Base-by-base conservation (phyloP, 2,113 vertebrate species). In the Oreocharis arfaki region DNA sequence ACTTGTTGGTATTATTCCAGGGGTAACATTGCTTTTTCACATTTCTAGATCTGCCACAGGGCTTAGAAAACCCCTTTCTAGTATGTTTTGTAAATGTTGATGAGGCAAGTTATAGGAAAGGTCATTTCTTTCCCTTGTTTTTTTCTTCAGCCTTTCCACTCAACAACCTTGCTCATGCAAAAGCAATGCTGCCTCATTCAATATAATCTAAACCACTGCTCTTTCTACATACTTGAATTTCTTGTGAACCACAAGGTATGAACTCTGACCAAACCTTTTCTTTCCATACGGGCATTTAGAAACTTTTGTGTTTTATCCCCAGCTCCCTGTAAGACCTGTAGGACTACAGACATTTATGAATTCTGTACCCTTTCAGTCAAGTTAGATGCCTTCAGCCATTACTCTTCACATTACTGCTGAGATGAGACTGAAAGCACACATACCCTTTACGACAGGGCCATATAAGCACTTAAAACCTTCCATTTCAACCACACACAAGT, bases 121-220 rank as follows among this genome's bases (percentile, higher is more conserved):
- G 19, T 59, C 27, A 56, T 0, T 2, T 22, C 7, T 32, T 46
- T 76, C 15, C 5, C 26, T 7, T 61, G 0, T 17, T 20, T 74
- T 42, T 74, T 84, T 37, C 2, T 70, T 79, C 63, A 83, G 6
- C 2, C 10, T 50, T 88, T 89, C 41, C 13, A 59, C 13, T 87
- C 37, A 81, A 26, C 15, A 50, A 16, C 22, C 16, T 84, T 64
- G 21, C 7, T 78, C 6, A 17, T 16, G n/a, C 8, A 39, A 61
- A 95, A 75, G 2, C 32, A 79, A 19, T 17, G 10, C 6, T 69
- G 27, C 11, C 4, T 69, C 16, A 20, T 52, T 7, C 21, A 83
- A 17, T 37, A 35, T 35, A 33, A 79, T 26, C 13, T 68, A 39
- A 78, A 71, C 18, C 37, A 44, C 22, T 55, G 5, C 9, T 89